Evolutionary conservation across 2,888 invertebrate species (phyloP), one percentile per base, ranked within the genome.

Genomic region (Sinohyriopsis cumingii): DNA sequence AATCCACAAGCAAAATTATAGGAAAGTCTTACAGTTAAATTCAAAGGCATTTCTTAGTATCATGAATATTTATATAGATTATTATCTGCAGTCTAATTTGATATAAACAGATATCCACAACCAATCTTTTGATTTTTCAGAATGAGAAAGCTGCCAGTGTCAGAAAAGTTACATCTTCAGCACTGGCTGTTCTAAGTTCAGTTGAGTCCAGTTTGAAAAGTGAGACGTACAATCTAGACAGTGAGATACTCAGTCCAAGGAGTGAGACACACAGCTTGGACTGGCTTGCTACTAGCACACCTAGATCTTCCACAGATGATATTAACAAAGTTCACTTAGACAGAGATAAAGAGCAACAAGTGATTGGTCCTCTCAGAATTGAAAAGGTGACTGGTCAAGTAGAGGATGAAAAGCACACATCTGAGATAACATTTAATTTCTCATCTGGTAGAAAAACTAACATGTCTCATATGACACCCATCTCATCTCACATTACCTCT

Each of bases 181-280:
- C 83, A n/a, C 73, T 87, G 7, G 79, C 84, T 67, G 71, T 86
- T 64, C 72, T 86, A 0, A 76, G 79, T 45, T 77, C 77, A 55
- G 80, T 85, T 5, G 82, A 84, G 28, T 80, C 80, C 53, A 72
- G 80, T 9, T 74, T 85, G 19, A 65, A 73, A 57, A 65, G 62
- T 56, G 79, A 82, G 33, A 73, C 70, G 24, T 69, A 72, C 12
- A 65, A 64, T 56, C 18, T 60, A n/a, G 67, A 71, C 45, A 65
- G 63, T 57, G 61, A 45, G 45, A 45, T 45, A 45, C 15, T 15
- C 45, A 45, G 45, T 45, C 45, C 45, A 15, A 59, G 67, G 65
- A 54, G 65, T 15, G 71, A 59, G 59, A 73, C 71, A 66, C 67
- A 56, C 57, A 33, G 63, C 33, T 61, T 68, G 25, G 76, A 72